Conservation (phyloP, 2,797 vertebrate species). For the Alca torda region DNA sequence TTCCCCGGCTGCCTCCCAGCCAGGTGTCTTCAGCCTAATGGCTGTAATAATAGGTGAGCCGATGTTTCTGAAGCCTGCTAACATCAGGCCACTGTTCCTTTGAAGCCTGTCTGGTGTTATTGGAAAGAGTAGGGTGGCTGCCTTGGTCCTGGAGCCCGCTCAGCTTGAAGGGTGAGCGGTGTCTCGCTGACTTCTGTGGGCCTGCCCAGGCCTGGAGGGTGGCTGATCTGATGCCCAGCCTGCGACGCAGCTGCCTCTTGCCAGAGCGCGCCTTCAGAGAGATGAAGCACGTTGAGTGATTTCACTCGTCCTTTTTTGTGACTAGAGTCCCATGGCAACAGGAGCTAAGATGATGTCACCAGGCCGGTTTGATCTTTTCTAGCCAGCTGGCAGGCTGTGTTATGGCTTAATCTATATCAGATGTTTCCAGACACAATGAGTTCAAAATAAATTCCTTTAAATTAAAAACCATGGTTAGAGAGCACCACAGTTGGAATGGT, state of each 20-base stretch:
- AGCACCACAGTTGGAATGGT: not conserved
- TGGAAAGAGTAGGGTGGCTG: not conserved
- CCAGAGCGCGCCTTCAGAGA: not conserved
- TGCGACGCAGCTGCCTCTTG: not conserved
- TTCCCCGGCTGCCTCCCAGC: not conserved
- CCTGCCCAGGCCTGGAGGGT: not conserved
- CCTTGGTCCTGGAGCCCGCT: not conserved
- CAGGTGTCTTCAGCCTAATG: not conserved
- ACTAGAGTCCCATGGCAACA: not conserved
- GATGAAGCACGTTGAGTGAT: not conserved
- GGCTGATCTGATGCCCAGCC: not conserved
- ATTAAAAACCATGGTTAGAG: not conserved
- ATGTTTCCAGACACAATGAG: not conserved
- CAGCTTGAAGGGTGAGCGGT: rapidly evolving
- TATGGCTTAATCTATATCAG: not conserved
- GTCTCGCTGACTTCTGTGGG: not conserved
- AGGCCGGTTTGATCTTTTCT: not conserved
- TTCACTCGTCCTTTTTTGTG: not conserved
- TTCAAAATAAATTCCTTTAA: not conserved
- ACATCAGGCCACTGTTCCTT: rapidly evolving
- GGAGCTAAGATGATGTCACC: not conserved
- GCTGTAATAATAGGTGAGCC: not conserved
- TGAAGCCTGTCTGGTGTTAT: not conserved
- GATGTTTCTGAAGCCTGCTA: not conserved
- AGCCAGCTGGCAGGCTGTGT: not conserved